Base-by-base conservation (phyloP, 1,140 invertebrate genomes). In the Chironomus striatipennis region DNA sequence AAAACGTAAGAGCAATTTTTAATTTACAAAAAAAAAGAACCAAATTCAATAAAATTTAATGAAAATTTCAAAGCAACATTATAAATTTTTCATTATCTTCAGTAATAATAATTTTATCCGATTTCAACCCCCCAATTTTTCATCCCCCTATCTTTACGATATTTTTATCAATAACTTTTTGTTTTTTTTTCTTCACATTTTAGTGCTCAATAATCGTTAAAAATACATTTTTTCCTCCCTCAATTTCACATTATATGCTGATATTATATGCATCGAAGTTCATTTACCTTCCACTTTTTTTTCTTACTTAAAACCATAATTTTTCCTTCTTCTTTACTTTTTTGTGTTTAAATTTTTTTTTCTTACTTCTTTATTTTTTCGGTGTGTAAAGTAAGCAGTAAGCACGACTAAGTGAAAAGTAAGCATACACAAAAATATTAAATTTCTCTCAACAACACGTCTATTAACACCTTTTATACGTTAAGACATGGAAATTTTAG, bases 251-350 rank as follows among this genome's bases (percentile, higher is more conserved):
- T 34, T 34, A 34, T 34, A 34, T 34, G 24, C 24, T 34, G 24
- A 34, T 34, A 34, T 34, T 34, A 34, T 34, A 34, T 34, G 24
- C 47, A 57, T 57, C 12, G n/a, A 57, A 15, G 47, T 57, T 57
- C 47, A 57, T 57, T 57, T 57, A 57, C 47, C 47, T 57, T 57
- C 47, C 47, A n/a, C 5, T 57, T 57, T n/a, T n/a, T n/a, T n/a
- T n/a, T n/a, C n/a, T 57, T 4, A 15, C 47, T 57, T n/a, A 57
- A 57, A 57, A 5, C 12, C 47, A 57, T 57, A 57, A 57, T 57
- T 57, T 15, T 34, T 34, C 24, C 24, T 34, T 34, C 24, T 34
- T 34, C 5, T 34, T 34, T 34, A 34, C 24, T n/a, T n/a, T n/a
- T n/a, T n/a, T n/a, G n/a, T n/a, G n/a, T n/a, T n/a, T n/a, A n/a